A percentile compares a stretch with the other conserved stretches of the same genome.
Conservation (phyloP, 2,888 invertebrate genomes). For the Nemotelus nigrinus region DNA sequence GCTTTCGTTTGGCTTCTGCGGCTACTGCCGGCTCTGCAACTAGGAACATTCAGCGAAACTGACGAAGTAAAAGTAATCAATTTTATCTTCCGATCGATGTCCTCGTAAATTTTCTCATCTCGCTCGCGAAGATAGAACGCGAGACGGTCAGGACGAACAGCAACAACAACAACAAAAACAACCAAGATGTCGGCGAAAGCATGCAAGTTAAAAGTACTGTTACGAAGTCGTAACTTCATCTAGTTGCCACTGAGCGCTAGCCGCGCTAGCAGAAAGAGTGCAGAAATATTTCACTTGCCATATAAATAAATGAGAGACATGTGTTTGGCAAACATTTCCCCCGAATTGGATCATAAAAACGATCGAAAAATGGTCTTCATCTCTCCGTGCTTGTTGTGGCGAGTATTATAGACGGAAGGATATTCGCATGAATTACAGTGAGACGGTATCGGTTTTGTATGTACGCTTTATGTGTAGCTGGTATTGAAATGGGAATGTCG, state of each 20-base stretch:
- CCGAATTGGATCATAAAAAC: constrained; percentile 37
- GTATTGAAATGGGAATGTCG: constrained; percentile 20
- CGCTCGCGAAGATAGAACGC: constrained; percentile 12
- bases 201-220: too few relatives aligned
- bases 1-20: background rate
- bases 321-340: constrained; percentile 40
- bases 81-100: constrained; percentile 4
- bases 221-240: background rate
- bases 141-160: background rate
- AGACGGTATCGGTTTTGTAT: background rate
- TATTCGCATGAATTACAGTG: background rate
- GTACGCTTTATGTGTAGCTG: background rate
- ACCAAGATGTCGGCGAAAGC: too few relatives aligned
- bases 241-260: too few relatives aligned
- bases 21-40: background rate
- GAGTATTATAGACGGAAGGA: constrained; percentile 1
- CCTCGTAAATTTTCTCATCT: constrained; percentile 28
- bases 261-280: too few relatives aligned
- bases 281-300: background rate
- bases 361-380: constrained; percentile 36
- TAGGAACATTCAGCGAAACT: background rate
- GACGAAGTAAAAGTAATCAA: constrained; percentile 24
- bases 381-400: background rate
- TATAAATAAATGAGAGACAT: constrained; percentile 36
- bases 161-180: background rate